These are phyloP conservation scores for Empidonax alnorum DNA, from an alignment of 2,113 vertebrate genomes.

Conservation along the genomic window DNA sequence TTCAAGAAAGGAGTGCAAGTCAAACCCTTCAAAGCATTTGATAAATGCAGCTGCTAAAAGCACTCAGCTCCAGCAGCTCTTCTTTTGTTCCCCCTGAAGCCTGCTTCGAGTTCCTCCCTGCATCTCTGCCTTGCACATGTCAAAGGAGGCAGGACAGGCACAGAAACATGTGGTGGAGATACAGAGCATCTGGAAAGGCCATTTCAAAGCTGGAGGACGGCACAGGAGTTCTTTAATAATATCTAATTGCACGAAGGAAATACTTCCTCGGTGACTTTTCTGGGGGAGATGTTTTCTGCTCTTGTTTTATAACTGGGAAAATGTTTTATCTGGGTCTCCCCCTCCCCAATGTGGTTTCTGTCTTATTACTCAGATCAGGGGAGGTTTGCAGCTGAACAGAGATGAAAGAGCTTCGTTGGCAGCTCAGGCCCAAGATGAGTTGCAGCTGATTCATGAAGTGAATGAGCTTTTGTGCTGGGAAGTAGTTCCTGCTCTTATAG, in stretches of 20 bases:
- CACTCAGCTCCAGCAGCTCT: neutral
- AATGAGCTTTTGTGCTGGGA: slow-evolving; percentile 29
- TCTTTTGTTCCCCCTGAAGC: neutral
- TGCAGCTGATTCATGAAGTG: slow-evolving; percentile 8
- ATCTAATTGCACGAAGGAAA: neutral
- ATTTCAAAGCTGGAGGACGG: neutral
- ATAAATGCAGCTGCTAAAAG: neutral
- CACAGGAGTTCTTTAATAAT: neutral
- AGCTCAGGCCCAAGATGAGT: neutral
- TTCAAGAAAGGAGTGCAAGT: neutral
- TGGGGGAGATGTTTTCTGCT: neutral
- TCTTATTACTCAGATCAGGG: neutral
- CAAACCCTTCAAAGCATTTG: neutral
- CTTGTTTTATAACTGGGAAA: neutral
- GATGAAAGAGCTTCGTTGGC: slow-evolving; percentile 2
- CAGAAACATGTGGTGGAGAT: neutral
- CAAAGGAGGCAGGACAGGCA: neutral
- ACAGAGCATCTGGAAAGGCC: neutral
- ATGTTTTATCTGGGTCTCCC: neutral
- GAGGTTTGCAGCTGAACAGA: slow-evolving; percentile 4
- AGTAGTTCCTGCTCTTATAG: neutral
- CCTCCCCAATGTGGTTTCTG: neutral
- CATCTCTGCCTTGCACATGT: neutral
- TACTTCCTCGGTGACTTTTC: neutral
- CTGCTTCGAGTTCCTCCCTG: neutral